Base-by-base conservation (phyloP, 2,888 invertebrate species). In the Drosophila stalkeri region DNA sequence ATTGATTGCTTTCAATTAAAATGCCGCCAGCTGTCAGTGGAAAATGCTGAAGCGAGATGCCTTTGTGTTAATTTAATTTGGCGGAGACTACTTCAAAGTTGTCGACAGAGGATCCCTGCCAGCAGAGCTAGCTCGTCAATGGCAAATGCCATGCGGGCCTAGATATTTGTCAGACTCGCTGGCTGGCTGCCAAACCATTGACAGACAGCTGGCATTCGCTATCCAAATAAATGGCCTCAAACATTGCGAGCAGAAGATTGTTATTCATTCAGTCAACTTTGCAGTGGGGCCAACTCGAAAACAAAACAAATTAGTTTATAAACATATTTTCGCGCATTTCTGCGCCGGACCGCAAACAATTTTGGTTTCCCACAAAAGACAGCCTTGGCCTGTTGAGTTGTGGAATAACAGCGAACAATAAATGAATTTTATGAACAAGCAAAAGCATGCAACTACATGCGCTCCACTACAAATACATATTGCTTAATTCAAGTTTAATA, bases 1-100 rank as follows among this genome's bases (percentile, higher is more conserved):
- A 87, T 87, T 84, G 84, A 86, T 86, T 87, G 82, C 71, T 76
- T 87, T 86, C 86, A 86, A 86, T 87, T 86, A 86, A 87, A 87
- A 87, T 81, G 73, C 82, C 80, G 62, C 79, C 80, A 78, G 68
- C 69, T 80, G 76, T 65, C 82, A 80, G 68, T 60, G 60, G 56
- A 68, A 73, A 79, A 80, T 63, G 77, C 77, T 68, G 77, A 77
- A 75, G 64, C 70, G 80, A 77, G 73, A 73, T 81, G 85, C 77
- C 75, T 79, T 78, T 87, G 83, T 81, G 83, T 83, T 87, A 86
- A 86, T 87, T 86, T 79, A 87, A 86, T 86, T 86, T 84, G 47
- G 55, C 33, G 56, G 16, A 72, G 69, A 65, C 81, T 78, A 78
- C 82, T 84, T 85, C 86, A 84, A 86, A 85, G 84, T 82, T 86